Evolutionary conservation across 2,113 vertebrate genomes (phyloP), one percentile per base, ranked within the genome.

Genomic region (Hucho hucho): DNA sequence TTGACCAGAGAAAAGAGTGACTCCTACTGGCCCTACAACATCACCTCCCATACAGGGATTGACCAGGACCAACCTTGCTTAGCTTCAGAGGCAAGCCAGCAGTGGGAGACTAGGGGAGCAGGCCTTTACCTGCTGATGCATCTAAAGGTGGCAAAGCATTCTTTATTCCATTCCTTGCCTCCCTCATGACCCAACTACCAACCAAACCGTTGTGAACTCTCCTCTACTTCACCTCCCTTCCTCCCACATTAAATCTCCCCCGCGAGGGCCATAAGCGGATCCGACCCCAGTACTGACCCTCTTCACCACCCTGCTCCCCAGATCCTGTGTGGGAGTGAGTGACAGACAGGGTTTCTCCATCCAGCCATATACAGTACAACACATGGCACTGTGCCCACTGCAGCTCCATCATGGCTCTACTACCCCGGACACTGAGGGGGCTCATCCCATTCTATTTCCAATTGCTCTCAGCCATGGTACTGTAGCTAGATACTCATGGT

Each of bases 211-310:
- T 13, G 37, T 14, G 4, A 59, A 20, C 53, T 22, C n/a, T 28
- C 14, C 49, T 72, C 7, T 18, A 46, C 5, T 20, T 9, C 43
- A 13, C 14, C 26, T 53, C 28, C 29, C 74, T 24, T 13, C 24
- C 43, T 26, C 25, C 26, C 73, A 7, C 47, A 28, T 9, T 4
- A n/a, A 6, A 16, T 46, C 13, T 69, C 18, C 14, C 74, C 11
- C 66, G 22, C 32, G 80, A 81, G 83, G 85, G 84, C 81, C 85
- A 85, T 87, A 82, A 84, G 81, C 66, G 26, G 3, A 25, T 67
- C 80, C 13, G 78, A 81, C 78, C 86, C 64, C 32, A 2, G 22
- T 9, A 1, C 32, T 68, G 32, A 32, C 66, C n/a, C 66, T 71
- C 53, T 73, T 71, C 82, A 53, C 74, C 77, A 68, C 47, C 46